Evolutionary conservation across 2,888 invertebrate species (phyloP), one percentile per base, ranked within the genome.

Genomic region (Metallyticus violacea): DNA sequence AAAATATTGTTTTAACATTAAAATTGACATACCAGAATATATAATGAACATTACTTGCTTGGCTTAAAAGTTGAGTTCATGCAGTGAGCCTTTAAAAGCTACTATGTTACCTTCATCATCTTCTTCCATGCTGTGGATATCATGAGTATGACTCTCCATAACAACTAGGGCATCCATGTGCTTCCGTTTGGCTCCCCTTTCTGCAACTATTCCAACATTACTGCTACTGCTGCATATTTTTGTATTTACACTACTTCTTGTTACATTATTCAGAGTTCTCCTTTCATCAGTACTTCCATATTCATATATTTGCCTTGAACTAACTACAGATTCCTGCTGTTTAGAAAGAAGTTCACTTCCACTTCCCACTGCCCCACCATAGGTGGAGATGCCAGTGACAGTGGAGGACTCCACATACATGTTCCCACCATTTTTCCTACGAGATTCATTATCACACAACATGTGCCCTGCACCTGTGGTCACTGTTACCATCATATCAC

Each of bases 131-230:
- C 91, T 90, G 29, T 91, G 89, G 26, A 87, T 80, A 26, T 87
- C 87, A 88, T 91, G 91, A 89, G 91, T 90, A 87, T 91, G 91
- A 7, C 91, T 90, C 88, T 92, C 92, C 91, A 92, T 91, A 29
- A 92, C 91, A 28, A 92, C 90, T 79, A 91, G 83, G 83, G 83
- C 90, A 89, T 92, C 92, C 86, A 90, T 90, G 87, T 91, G 91
- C 88, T 91, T 91, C 81, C 91, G 89, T 78, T 87, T 87, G 5
- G 77, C 80, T 25, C 80, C 86, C 22, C 85, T n/a, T 26, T 87
- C 87, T 28, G 79, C 40, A 28, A 78, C 40, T 25, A 81, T 29
- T 28, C 30, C 81, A 29, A 81, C 81, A 26, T 30, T 81, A 26
- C 62, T 76, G 27, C 82, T 82, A 82, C 82, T 82, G 77, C 77